Evolutionary conservation across 2,113 vertebrate species (phyloP).

Genomic region (Cynocephalus volans): DNA sequence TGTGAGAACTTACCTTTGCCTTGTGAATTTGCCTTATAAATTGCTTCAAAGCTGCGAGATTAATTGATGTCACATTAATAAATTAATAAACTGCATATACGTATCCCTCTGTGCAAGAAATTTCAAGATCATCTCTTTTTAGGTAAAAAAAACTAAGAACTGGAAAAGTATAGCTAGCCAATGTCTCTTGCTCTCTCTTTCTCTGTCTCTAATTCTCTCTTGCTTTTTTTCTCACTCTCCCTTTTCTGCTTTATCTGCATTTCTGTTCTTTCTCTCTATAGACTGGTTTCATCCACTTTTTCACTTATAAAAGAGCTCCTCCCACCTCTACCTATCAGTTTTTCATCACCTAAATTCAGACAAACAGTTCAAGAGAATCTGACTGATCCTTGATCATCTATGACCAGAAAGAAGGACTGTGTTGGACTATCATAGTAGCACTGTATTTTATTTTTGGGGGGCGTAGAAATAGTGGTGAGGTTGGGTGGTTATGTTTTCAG

Average conservation of each 20-base stretch:
- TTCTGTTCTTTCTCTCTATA: background rate
- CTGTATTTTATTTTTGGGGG: background rate
- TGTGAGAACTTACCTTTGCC: background rate
- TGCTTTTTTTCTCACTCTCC: too few species aligned
- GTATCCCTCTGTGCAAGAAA: background rate
- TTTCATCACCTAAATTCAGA: background rate
- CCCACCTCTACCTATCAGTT: background rate
- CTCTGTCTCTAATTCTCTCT: background rate
- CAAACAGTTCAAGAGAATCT: background rate
- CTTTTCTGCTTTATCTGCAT: background rate
- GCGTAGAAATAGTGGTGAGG: background rate
- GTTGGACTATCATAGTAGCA: background rate
- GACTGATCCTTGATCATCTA: background rate
- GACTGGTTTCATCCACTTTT: background rate
- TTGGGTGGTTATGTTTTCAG: background rate
- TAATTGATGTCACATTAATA: background rate
- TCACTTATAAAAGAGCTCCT: background rate
- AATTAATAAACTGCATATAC: background rate
- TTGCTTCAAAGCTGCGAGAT: background rate
- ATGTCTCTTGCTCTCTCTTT: background rate
- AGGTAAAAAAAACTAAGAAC: slow-evolving; percentile 14
- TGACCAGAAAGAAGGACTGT: rapidly evolving
- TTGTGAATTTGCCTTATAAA: background rate
- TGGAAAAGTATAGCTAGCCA: background rate
- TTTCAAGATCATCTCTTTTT: slow-evolving; percentile 28